Percentiles rank a stretch among this genome's conserved stretches.
These are phyloP conservation scores for Neoitamus cyanurus DNA, from an alignment of 2,888 invertebrate species.

Conservation along the genomic window DNA sequence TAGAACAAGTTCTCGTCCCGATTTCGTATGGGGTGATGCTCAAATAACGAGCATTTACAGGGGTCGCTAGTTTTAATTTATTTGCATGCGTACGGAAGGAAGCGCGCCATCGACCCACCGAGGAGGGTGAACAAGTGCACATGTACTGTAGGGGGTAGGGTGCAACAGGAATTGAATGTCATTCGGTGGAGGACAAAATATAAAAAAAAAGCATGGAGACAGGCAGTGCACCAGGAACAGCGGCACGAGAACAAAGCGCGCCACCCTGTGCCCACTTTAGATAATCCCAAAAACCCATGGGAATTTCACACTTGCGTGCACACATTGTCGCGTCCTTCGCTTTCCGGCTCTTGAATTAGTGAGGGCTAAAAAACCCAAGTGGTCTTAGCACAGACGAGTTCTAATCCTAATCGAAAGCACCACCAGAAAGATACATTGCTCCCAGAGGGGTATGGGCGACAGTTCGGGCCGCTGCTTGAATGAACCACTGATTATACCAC, in stretches of 20 bases:
- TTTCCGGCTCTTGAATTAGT: background rate
- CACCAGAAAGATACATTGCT: slow-evolving; percentile 27
- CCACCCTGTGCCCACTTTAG: slow-evolving; percentile 36
- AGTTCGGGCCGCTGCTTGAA: background rate
- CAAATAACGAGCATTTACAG: slow-evolving; percentile 23
- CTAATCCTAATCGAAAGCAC: slow-evolving; percentile 43
- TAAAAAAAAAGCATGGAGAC: background rate
- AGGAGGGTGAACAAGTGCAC: background rate
- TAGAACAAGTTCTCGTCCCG: background rate
- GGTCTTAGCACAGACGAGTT: background rate
- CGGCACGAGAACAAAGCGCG: background rate
- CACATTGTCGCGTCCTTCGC: slow-evolving; percentile 34
- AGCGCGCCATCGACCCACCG: background rate
- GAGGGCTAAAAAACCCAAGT: slow-evolving; percentile 28
- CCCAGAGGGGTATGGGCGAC: background rate
- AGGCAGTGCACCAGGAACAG: background rate
- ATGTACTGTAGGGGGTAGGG: background rate
- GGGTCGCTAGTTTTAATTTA: slow-evolving; percentile 45
- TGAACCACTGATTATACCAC: slow-evolving; percentile 44
- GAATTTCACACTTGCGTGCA: slow-evolving; percentile 43
- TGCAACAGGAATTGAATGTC: slow-evolving; percentile 4
- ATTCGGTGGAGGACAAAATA: background rate
- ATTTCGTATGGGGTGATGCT: background rate
- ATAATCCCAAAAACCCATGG: slow-evolving; percentile 40
- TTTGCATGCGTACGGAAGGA: slow-evolving; percentile 35